Base-by-base conservation (phyloP, 30 jellyfish, hydroid and myxozoan genomes). In the Hydractinia symbiolongicarpus region DNA sequence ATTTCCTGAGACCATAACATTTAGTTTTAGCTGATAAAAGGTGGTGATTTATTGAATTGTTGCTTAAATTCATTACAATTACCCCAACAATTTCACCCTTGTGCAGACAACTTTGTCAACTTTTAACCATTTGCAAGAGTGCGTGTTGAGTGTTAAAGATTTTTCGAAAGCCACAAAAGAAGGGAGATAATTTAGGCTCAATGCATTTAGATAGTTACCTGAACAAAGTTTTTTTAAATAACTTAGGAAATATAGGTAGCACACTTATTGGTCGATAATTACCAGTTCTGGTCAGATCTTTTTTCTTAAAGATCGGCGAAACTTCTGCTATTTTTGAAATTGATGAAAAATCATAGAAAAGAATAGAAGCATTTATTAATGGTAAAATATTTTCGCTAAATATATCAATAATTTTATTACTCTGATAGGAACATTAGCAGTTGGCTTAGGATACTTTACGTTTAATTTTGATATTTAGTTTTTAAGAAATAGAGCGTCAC, bases 211-310 rank as follows among this genome's bases (percentile, higher is more conserved):
- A 58, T 58, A 58, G 69, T 58, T 58, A 3, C 0, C 19, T 58
- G 19, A 58, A 58, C 69, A 58, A 11, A 58, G 3, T 58, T 3
- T 58, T 58, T 16, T 58, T 3, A 58, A 58, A 58, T 58, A 3
- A 3, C 19, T 58, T 58, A 58, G 69, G 2, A 58, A 58, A 58
- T 58, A 58, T 58, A 11, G 69, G 69, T 16, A 58, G 69, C 15
- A 58, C 69, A 58, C 69, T 58, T 58, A 58, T 58, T 58, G 69
- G 69, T 58, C 69, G 69, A 58, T 58, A 58, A 58, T 58, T 58
- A 58, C 69, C 15, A 16, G 3, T 58, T 58, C 3, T 58, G 15
- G 69, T 58, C 2, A 2, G 19, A 58, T 58, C 19, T 1, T 58
- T 3, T 58, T 58, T 58, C 69, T 58, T 58, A 3, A 58, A 58